Evolutionary conservation across 1,140 invertebrate species (phyloP).

Genomic region (Meloidogyne hapla): DNA sequence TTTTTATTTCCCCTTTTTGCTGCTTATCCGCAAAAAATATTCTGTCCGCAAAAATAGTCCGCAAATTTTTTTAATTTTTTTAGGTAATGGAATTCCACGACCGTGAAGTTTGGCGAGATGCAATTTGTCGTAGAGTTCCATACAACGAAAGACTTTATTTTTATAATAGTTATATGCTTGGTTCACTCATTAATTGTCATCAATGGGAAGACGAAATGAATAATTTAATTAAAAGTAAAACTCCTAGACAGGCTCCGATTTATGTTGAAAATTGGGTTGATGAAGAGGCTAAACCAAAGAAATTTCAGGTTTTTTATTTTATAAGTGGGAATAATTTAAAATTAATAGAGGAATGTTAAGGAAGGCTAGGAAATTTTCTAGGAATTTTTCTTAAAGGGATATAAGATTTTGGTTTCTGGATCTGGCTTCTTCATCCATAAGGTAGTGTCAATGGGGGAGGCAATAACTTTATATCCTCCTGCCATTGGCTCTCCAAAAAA

Average conservation of each 20-base stretch:
- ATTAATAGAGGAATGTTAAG: no score
- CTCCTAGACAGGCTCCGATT: constrained; percentile 36
- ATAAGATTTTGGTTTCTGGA: no score
- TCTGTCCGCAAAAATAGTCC: background rate
- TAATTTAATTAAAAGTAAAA: background rate
- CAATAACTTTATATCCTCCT: no score
- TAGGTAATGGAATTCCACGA: constrained; percentile 25
- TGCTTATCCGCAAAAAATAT: no score
- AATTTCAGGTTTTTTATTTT: constrained; percentile 43
- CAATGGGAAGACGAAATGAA: constrained; percentile 48
- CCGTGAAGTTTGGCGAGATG: constrained; percentile 23
- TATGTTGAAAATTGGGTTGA: constrained; percentile 54
- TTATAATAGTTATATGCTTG: background rate
- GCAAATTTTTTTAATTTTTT: constrained; percentile 12
- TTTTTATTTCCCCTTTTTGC: no score
- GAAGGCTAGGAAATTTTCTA: no score
- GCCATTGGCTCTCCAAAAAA: no score
- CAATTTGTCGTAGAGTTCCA: constrained; percentile 17
- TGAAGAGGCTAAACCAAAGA: constrained; percentile 31
- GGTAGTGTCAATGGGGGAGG: no score
- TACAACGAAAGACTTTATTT: background rate
- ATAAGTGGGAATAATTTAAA: no score
- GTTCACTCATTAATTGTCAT: constrained; percentile 14
- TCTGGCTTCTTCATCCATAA: no score
- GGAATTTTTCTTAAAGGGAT: no score